Conservation (phyloP, 2,888 invertebrate genomes). For the Chloroclystis v-ata region DNA sequence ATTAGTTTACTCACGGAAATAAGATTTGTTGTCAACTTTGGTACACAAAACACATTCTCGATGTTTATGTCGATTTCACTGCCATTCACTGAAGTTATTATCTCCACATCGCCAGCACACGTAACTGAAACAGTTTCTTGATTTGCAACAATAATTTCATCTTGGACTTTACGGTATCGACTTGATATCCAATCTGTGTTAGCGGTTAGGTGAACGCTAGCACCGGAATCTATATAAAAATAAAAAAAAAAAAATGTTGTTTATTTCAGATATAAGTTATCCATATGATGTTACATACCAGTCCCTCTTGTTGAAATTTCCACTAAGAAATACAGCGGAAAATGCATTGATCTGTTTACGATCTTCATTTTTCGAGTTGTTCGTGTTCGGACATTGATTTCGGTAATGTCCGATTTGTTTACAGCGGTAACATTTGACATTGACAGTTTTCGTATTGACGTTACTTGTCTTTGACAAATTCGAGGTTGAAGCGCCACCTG, state of each 20-base stretch:
- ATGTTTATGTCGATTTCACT: neutral
- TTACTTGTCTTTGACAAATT: no score
- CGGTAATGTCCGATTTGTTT: conserved; percentile 2
- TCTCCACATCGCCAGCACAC: conserved; percentile 23
- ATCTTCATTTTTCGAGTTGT: neutral
- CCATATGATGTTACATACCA: no score
- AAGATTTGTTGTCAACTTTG: conserved; percentile 23
- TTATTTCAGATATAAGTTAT: no score
- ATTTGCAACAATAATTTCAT: conserved; percentile 29
- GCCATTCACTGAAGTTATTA: conserved; percentile 11
- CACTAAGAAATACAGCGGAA: conserved; percentile 23
- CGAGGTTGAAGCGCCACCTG: neutral
- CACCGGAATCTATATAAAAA: conserved; percentile 23
- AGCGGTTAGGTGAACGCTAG: conserved; percentile 11
- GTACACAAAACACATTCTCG: conserved; percentile 27
- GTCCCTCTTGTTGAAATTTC: conserved; percentile 17
- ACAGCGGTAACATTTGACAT: neutral
- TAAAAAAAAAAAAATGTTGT: no score
- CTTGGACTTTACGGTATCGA: conserved; percentile 9
- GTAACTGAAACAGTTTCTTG: conserved; percentile 16
- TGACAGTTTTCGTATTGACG: neutral
- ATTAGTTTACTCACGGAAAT: conserved; percentile 29
- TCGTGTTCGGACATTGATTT: neutral
- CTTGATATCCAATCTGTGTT: conserved; percentile 8
- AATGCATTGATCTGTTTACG: conserved; percentile 16